A percentile compares a stretch with the other conserved stretches of the same genome.
These are phyloP conservation scores for Eumacrocentrus americanus DNA, from an alignment of 2,888 invertebrate species.

Conservation along the genomic window DNA sequence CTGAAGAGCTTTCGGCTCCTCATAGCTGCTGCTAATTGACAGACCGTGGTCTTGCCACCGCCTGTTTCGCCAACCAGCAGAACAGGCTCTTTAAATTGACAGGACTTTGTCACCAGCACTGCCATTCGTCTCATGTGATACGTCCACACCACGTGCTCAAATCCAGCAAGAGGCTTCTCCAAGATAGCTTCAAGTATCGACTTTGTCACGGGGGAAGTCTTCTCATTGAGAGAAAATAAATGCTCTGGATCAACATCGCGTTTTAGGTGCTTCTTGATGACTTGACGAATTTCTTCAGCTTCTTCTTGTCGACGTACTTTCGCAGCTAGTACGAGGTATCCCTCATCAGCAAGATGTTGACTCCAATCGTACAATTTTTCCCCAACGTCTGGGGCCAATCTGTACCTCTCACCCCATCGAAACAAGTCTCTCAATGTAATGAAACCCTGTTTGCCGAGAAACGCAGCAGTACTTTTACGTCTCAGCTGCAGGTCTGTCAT, in stretches of 20 bases:
- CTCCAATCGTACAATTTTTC: constrained; percentile 89
- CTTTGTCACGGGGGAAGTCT: constrained; percentile 79
- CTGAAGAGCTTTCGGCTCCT: constrained; percentile 73
- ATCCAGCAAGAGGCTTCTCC: constrained; percentile 65
- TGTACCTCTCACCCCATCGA: constrained; percentile 95
- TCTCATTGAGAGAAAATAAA: constrained; percentile 73
- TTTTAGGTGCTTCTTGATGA: constrained; percentile 80
- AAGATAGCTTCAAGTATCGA: constrained; percentile 72
- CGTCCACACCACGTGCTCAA: constrained; percentile 92
- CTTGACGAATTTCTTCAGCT: constrained; percentile 77
- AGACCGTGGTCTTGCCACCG: constrained; percentile 96
- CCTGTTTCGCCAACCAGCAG: constrained; percentile 97
- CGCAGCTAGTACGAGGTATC: constrained; percentile 91
- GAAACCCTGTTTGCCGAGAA: constrained; percentile 90
- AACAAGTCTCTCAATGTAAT: constrained; percentile 95
- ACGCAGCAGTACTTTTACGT: constrained; percentile 84
- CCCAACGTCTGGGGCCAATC: constrained; percentile 68
- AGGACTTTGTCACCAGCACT: constrained; percentile 80
- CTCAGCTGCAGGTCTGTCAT: constrained; percentile 82
- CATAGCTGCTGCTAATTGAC: constrained; percentile 82
- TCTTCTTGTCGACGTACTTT: constrained; percentile 88
- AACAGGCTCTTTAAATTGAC: constrained; percentile 91
- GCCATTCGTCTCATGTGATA: constrained; percentile 84
- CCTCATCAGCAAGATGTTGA: constrained; percentile 95
- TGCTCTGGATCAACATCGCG: constrained; percentile 73